phyloP scores from a whole-genome alignment of 2,113 vertebrate genomes.

The Electrona antarctica region DNA sequence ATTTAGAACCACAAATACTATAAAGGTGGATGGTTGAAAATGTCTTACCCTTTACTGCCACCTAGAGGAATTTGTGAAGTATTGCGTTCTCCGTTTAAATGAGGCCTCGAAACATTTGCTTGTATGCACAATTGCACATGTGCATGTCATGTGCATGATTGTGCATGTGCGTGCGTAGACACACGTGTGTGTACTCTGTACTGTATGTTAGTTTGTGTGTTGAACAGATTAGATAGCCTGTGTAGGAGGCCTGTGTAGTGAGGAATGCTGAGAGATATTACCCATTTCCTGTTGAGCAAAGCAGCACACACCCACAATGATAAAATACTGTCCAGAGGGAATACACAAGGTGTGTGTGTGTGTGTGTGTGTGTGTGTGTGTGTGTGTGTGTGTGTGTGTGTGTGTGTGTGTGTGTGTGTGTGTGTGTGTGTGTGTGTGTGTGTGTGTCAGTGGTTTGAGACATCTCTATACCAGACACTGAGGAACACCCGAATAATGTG shows the following conservation, averaged over 20 bases:
- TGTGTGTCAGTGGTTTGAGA: background rate
- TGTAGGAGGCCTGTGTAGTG: too few species aligned
- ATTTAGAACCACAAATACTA: too few species aligned
- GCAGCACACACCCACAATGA: constrained; percentile 3
- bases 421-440: background rate
- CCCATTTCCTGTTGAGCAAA: constrained; percentile 18
- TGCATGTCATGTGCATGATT: background rate
- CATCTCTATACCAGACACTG: background rate
- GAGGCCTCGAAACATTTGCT: background rate
- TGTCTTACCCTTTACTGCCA: constrained; percentile 34
- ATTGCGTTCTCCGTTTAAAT: background rate
- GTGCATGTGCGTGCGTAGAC: background rate
- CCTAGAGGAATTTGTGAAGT: constrained; percentile 43
- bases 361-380: background rate
- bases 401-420: background rate
- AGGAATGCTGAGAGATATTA: background rate
- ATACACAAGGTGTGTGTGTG: background rate
- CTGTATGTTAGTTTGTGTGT: background rate
- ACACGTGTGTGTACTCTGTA: background rate
- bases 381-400: too few species aligned
- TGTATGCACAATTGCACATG: background rate
- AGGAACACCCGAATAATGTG: too few species aligned
- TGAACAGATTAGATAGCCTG: background rate
- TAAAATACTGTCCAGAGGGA: background rate
- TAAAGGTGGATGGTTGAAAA: background rate